Evolutionary conservation across 2,797 vertebrate species (phyloP), one percentile per base, ranked within the genome.

Genomic region (Vultur gryphus): DNA sequence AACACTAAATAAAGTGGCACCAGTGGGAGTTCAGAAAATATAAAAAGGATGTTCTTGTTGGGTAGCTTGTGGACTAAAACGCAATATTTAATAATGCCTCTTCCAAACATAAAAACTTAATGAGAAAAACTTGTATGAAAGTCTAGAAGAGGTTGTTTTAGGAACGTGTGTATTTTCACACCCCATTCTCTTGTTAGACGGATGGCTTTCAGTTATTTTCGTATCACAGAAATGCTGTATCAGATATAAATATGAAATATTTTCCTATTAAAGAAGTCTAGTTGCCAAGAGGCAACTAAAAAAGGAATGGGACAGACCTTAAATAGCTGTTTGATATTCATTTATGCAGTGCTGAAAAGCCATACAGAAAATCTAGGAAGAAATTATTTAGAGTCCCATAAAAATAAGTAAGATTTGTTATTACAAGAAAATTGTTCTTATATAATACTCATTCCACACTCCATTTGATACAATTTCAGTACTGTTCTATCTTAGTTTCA

Each of bases 41-140:
- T n/a, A 79, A 97, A 92, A 81, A 65, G 25, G 43, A 69, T 65
- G 67, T 82, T 94, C 80, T 89, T 95, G 73, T 41, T 95, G 93
- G 75, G 54, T 92, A 95, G 80, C 65, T 85, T 89, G 77, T 92
- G 91, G 77, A 95, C 65, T 67, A 61, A 95, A 96, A 23, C 73
- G 76, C 93, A 91, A 20, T 95, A 91, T 91, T 93, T 91, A 93
- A 76, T 95, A 96, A 92, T 95, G 81, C 6, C 67, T 83, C 70
- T 51, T 96, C 93, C 90, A 95, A 96, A 96, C 89, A 94, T 54
- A 87, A 96, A 97, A 97, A 43, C 52, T 57, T 97, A 92, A 96
- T 84, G 77, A 78, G 80, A 86, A 95, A 95, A 96, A 52, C 59
- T 93, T 87, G 29, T 82, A 82, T 97, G 95, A 84, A 95, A 71